Base-by-base conservation (phyloP, 2,888 invertebrate species). In the Drosophila tripunctata region DNA sequence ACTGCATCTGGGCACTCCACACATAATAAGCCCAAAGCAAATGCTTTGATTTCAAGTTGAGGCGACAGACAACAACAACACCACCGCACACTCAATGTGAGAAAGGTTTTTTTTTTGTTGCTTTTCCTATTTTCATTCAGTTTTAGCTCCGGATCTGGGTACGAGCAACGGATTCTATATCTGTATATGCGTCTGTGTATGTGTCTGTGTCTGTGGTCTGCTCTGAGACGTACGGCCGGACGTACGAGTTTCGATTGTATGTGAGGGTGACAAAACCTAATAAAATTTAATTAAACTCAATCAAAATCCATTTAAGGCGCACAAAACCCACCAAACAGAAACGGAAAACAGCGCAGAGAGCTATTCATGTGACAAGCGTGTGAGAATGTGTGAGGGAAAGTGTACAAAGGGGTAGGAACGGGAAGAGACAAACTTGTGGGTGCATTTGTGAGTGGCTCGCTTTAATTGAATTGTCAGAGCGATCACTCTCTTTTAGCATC, bases 201-300 rank as follows among this genome's bases (percentile, higher is more conserved):
- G 7, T 22, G 27, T 17, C 17, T 30, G 30, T 40, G 33, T 19
- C 10, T 30, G 7, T 6, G 14, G 24, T 10, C 8, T 41, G n/a
- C 17, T n/a, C n/a, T 36, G 19, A 35, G n/a, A 7, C 10, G 6
- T n/a, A n/a, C n/a, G 40, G 45, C 79, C 84, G 87, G 80, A 78
- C 80, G 84, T 62, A 65, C 56, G 54, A 41, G 45, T 55, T 33
- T 48, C 33, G 41, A 57, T 57, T 63, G 54, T 55, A n/a, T n/a
- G 78, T 67, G 78, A 79, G 89, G 89, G 89, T 90, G 90, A 90
- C 90, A 90, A 90, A 90, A 89, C 88, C 87, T 90, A 91, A 91
- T 91, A 89, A 91, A 91, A 89, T 84, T 90, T 91, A 91, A 91
- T 91, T 90, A 90, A 91, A 89, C 89, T 88, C 90, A 91, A 91